Percentiles rank a stretch among this genome's conserved stretches.
phyloP scores from a whole-genome alignment of 2,113 vertebrate species.

The Psittacula cyanocephala region DNA sequence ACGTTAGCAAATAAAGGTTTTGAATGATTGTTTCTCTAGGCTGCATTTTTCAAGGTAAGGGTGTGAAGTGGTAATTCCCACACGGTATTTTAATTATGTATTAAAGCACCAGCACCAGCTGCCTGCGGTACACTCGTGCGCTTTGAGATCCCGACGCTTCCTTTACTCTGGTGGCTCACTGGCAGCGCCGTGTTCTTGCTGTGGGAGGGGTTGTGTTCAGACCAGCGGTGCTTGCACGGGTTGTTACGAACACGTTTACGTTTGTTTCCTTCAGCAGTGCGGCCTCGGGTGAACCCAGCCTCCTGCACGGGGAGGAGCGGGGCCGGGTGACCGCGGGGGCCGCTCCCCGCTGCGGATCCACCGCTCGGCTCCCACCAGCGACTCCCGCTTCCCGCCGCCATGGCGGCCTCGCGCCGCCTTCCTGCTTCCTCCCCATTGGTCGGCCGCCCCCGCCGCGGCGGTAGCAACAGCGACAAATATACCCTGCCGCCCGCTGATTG shows the following conservation, averaged over 20 bases:
- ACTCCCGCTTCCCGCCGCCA: neutral
- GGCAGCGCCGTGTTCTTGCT: neutral
- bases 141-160: rapidly evolving
- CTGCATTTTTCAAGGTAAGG: neutral
- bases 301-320: rapidly evolving
- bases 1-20: constrained; percentile 44
- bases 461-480: constrained; percentile 69
- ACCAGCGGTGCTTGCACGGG: neutral
- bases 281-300: neutral
- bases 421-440: constrained; percentile 32
- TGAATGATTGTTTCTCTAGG: neutral
- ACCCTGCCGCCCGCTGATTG: constrained; percentile 47
- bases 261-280: rapidly evolving
- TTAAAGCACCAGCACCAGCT: neutral
- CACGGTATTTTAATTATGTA: rapidly evolving
- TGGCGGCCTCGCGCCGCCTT: neutral
- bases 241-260: rapidly evolving
- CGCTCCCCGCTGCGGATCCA: neutral
- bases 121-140: rapidly evolving
- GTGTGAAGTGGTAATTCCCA: neutral
- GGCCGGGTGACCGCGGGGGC: too few species aligned
- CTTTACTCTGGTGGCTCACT: neutral
- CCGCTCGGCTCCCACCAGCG: neutral
- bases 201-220: neutral
- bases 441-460: neutral